These are phyloP conservation scores for human DNA, from an alignment of 2,113 vertebrate genomes.

Conservation along the genomic window GRCh38 chr11:49607501-49608000, in stretches of 20 bases:
- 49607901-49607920: background rate
- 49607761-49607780: slow-evolving; percentile 10
- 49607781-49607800: background rate
- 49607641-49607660: background rate
- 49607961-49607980: background rate
- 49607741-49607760: background rate
- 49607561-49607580: background rate
- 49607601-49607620: background rate
- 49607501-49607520: background rate
- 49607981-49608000: background rate
- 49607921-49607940: background rate
- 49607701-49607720: background rate
- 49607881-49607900: background rate
- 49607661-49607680: background rate
- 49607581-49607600: background rate
- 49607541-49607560: background rate
- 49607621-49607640: background rate
- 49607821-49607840: background rate
- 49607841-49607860: background rate
- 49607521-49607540: background rate
- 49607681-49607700: background rate
- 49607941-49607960: background rate
- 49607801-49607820: background rate
- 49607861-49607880: background rate
- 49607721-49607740: background rate